Conservation (phyloP, 2,888 invertebrate genomes). For the Dryobota labecula region DNA sequence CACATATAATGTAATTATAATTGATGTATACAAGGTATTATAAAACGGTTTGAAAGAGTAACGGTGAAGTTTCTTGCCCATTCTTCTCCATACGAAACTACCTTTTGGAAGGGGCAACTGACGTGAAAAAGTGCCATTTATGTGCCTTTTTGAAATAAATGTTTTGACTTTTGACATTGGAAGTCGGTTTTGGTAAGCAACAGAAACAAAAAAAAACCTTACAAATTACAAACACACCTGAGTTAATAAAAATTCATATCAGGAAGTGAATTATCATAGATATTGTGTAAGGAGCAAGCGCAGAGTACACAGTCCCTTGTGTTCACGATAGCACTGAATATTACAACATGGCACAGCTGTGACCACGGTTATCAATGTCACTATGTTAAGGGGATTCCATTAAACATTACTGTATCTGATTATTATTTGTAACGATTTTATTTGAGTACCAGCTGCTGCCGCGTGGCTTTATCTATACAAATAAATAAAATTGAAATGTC, state of each 20-base stretch:
- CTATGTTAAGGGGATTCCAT: neutral
- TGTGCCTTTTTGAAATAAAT: no score
- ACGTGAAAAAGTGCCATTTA: no score
- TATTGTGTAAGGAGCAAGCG: conserved; percentile 4
- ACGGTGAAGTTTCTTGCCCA: no score
- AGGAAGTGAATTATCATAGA: conserved; percentile 43
- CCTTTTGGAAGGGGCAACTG: no score
- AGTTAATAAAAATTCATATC: conserved; percentile 40
- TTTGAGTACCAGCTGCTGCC: no score
- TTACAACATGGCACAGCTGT: conserved; percentile 11
- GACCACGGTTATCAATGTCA: neutral
- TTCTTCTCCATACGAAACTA: no score
- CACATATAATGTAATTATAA: no score
- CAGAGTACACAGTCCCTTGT: neutral
- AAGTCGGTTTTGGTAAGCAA: neutral
- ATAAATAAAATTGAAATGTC: no score
- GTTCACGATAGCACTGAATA: conserved; percentile 12
- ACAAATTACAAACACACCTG: conserved; percentile 12
- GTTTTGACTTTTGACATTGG: no score
- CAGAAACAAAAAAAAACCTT: neutral
- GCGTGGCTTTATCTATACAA: no score
- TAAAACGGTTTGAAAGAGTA: no score
- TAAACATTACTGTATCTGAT: neutral
- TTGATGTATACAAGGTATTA: no score
- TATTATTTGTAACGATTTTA: neutral